Evolutionary conservation across 1,140 invertebrate species (phyloP), one percentile per base, ranked within the genome.

Genomic region (Drosophila tristis): DNA sequence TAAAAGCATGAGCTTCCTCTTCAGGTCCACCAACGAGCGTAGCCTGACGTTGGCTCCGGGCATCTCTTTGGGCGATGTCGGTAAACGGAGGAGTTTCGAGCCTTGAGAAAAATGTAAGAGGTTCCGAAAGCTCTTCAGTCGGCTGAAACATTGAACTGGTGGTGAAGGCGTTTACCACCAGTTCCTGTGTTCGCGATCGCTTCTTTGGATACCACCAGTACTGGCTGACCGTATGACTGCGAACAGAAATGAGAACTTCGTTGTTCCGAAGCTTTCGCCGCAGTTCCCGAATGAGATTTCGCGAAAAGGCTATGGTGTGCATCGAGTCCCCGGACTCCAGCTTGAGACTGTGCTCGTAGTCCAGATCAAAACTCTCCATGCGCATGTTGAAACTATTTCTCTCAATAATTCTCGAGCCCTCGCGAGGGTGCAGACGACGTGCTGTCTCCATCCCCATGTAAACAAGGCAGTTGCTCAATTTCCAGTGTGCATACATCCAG

Each of bases 161-260:
- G 11, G 74, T 63, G 29, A 68, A 77, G 4, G 55, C 64, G 42
- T 77, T 77, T 11, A 77, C 55, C 2, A 68, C 74, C 11, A 77
- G 50, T 1, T 74, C 71, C 13, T 77, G 71, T 3, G 74, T 67
- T 2, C 56, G 45, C 9, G 74, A 74, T 20, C 74, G 63, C 45
- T 74, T 71, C 23, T 77, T 71, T 2, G 74, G 74, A 26, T 74
- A 77, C 64, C 71, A 77, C 74, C 71, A 77, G 50, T 74, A 77
- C 13, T 62, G 63, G 31, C 42, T 77, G 13, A 63, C 55, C 26
- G 63, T 77, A 31, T 74, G 70, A 42, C 74, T 77, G 4, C 74
- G 48, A 5, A 77, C 49, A 0, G 64, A 74, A 13, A 77, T 58
- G 5, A 77, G 59, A 35, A 77, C 42, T 55, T 74, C 74, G 53